A percentile compares a stretch with the other conserved stretches of the same genome.
These are phyloP conservation scores for Sceliomorpha sp. DNA, from an alignment of 2,888 invertebrate genomes.

Conservation along the genomic window DNA sequence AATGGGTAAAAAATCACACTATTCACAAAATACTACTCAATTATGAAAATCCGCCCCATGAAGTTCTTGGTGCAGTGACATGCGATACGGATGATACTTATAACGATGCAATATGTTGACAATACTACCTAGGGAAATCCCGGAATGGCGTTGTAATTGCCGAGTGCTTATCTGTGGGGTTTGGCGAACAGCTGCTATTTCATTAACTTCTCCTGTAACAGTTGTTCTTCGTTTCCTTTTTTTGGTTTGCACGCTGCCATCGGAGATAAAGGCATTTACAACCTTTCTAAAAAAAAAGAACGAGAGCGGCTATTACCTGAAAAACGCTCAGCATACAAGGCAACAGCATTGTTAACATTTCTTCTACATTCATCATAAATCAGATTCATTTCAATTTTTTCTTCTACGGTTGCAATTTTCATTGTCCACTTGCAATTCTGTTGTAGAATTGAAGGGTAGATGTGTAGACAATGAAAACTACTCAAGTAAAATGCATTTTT, in stretches of 20 bases:
- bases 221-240: constrained; percentile 1
- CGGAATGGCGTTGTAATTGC: constrained; percentile 5
- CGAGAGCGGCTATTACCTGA: constrained; percentile 3
- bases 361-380: constrained; percentile 21
- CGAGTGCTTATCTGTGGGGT: constrained; percentile 5
- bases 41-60: too few relatives aligned
- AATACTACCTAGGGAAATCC: too few relatives aligned
- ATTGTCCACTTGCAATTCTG: too few relatives aligned
- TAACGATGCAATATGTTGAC: too few relatives aligned
- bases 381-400: constrained; percentile 21
- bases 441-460: not conserved
- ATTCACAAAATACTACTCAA: too few relatives aligned
- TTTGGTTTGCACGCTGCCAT: constrained; percentile 6
- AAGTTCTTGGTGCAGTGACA: constrained; percentile 4
- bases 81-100: too few relatives aligned
- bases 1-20: too few relatives aligned
- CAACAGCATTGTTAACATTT: too few relatives aligned
- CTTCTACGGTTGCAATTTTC: constrained; percentile 3
- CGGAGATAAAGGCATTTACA: too few relatives aligned
- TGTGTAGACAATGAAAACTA: constrained; percentile 1
- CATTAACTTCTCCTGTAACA: too few relatives aligned
- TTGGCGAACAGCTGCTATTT: too few relatives aligned
- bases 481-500: not conserved
- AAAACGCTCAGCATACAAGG: constrained; percentile 23
- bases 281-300: too few relatives aligned